Base-by-base conservation (phyloP, 2,113 vertebrate genomes). In the Toxotes jaculatrix region DNA sequence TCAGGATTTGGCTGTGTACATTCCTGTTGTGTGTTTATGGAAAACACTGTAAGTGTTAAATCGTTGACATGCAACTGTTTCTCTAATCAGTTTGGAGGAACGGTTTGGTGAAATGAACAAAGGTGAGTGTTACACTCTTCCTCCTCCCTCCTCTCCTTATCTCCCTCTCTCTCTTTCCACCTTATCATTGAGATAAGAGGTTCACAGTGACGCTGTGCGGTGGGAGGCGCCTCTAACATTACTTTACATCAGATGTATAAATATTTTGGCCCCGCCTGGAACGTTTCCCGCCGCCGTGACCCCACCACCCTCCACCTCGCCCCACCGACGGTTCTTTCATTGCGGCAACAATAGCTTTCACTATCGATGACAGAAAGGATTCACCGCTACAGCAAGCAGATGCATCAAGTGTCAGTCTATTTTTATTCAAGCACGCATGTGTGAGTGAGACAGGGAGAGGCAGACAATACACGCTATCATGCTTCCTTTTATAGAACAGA, bases 161-260 rank as follows among this genome's bases (percentile, higher is more conserved):
- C 6, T 51, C 19, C 16, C 9, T 47, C 32, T n/a, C 45, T 4
- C 21, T 36, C 40, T 31, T 27, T 4, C n/a, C 31, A 0, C 13
- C 10, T 45, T 17, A 4, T 73, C 17, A 1, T 69, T 74, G 56
- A 65, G 47, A 74, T 74, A 67, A 71, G 45, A 51, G 36, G 60
- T 71, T 61, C 5, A 64, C 34, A 34, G 5, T 36, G 42, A 31
- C 38, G 27, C 23, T 55, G 59, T n/a, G 60, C 47, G 19, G 17
- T n/a, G 21, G 42, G 68, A 82, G 60, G 40, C 4, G 0, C 32
- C 63, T 61, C 51, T 32, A 59, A 80, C 63, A 66, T 77, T 61
- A 55, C 42, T 77, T 84, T 66, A 69, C 75, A 55, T 65, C 34
- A 70, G 70, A 49, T 73, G 38, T 79, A 90, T 79, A 82, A 88